These are phyloP conservation scores for Cyrtonyx montezumae DNA, from an alignment of 2,113 vertebrate species.

Conservation along the genomic window DNA sequence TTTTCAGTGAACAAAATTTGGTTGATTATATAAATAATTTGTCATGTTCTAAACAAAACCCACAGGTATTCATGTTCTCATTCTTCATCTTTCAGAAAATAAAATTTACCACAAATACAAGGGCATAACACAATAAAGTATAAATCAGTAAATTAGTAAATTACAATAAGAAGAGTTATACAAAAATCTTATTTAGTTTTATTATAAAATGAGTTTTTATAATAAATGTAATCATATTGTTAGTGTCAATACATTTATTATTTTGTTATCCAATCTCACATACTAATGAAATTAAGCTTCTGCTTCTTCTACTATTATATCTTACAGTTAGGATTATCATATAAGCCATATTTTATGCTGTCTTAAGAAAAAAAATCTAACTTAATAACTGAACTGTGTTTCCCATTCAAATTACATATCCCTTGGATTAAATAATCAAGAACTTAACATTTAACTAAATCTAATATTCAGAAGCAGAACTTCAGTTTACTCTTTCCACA, in stretches of 20 bases:
- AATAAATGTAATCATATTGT: not conserved
- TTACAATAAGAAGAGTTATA: not conserved
- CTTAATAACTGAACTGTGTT: not conserved
- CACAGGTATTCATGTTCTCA: not conserved
- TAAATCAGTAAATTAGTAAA: not conserved
- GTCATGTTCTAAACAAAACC: not conserved
- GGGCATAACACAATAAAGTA: not conserved
- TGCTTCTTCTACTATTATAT: not conserved
- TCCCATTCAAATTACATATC: not conserved
- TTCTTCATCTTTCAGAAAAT: not conserved
- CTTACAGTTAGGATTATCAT: not conserved
- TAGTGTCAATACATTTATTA: not conserved
- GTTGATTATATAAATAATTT: not conserved
- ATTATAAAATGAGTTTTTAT: not conserved
- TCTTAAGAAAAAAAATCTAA: not conserved
- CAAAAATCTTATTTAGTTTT: not conserved
- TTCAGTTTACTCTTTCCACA: not conserved
- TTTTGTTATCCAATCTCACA: too few species aligned
- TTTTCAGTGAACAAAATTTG: not conserved
- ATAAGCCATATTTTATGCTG: not conserved
- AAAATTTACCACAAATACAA: not conserved
- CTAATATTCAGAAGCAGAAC: not conserved
- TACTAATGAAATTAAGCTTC: not conserved
- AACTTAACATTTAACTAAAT: not conserved
- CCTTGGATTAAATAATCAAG: not conserved